Percentiles rank a stretch among this genome's conserved stretches.
Conservation (phyloP, 2,113 vertebrate genomes). For the Nasalis larvatus region DNA sequence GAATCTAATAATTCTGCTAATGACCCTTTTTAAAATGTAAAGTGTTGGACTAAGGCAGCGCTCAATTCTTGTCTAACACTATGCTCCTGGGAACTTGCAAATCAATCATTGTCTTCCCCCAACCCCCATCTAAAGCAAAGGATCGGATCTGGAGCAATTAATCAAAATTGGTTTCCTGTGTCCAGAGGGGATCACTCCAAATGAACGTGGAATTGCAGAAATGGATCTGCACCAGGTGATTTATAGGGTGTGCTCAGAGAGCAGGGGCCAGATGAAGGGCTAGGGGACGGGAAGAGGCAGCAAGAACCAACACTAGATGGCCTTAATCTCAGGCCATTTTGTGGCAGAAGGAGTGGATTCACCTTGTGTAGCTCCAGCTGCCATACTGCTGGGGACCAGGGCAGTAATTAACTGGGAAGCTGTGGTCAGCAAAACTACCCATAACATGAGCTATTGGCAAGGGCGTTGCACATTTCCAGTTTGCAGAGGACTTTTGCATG, state of each 20-base stretch:
- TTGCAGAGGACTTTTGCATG: neutral
- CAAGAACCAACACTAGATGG: neutral
- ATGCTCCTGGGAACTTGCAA: neutral
- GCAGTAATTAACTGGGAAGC: neutral
- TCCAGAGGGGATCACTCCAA: slow-evolving; percentile 38
- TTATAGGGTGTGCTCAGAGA: neutral
- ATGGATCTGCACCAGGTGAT: neutral
- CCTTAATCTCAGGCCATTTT: neutral
- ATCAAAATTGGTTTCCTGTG: slow-evolving; percentile 32
- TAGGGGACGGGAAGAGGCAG: no score
- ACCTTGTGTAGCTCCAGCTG: neutral
- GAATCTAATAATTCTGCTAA: neutral
- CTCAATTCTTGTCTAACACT: neutral
- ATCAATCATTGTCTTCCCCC: neutral
- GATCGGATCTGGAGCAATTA: neutral
- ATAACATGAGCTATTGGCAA: neutral
- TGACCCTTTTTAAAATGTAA: neutral
- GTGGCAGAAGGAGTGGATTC: neutral
- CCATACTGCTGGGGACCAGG: neutral
- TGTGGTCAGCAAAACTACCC: neutral
- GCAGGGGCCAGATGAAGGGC: neutral
- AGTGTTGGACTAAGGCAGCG: neutral
- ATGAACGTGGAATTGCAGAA: neutral
- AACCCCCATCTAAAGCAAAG: neutral
- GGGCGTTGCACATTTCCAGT: neutral